These are phyloP conservation scores for Cecropterus lyciades DNA, from an alignment of 1,140 invertebrate species.

Conservation along the genomic window DNA sequence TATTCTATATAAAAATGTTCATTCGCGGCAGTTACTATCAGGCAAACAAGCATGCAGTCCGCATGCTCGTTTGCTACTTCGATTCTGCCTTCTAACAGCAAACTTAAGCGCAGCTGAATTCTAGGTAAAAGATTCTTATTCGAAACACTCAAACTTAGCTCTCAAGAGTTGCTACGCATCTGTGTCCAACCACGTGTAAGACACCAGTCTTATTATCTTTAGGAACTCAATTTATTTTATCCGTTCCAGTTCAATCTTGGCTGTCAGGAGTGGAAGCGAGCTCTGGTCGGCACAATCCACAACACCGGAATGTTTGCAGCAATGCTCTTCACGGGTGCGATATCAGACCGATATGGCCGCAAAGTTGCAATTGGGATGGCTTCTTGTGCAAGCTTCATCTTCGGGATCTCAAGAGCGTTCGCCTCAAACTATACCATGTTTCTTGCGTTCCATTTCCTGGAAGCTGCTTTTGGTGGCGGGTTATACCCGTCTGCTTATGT, in stretches of 20 bases:
- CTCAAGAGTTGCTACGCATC: too few species aligned
- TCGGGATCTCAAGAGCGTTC: conserved; percentile 84
- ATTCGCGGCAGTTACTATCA: too few species aligned
- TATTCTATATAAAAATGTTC: too few species aligned
- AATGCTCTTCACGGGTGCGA: conserved; percentile 87
- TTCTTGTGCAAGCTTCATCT: conserved; percentile 66
- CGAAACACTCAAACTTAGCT: too few species aligned
- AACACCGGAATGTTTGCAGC: conserved; percentile 89
- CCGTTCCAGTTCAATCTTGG: conserved; percentile 71
- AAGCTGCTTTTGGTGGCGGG: conserved; percentile 81
- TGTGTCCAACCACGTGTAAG: too few species aligned
- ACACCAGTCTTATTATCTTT: too few species aligned
- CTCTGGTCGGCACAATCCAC: conserved; percentile 89
- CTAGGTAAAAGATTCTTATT: too few species aligned
- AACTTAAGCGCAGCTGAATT: too few species aligned
- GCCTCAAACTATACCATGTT: conserved; percentile 84
- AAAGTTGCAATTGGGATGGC: conserved; percentile 64
- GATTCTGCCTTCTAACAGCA: too few species aligned
- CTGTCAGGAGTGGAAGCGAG: conserved; percentile 88
- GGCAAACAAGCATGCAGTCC: too few species aligned
- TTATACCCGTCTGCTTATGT: conserved; percentile 86
- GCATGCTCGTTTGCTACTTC: too few species aligned
- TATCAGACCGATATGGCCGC: conserved; percentile 87
- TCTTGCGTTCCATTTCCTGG: conserved; percentile 84
- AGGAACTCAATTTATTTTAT: not conserved